A percentile compares a stretch with the other conserved stretches of the same genome.
Conservation (phyloP, 2,797 vertebrate species). For the Smutsia temminckii region DNA sequence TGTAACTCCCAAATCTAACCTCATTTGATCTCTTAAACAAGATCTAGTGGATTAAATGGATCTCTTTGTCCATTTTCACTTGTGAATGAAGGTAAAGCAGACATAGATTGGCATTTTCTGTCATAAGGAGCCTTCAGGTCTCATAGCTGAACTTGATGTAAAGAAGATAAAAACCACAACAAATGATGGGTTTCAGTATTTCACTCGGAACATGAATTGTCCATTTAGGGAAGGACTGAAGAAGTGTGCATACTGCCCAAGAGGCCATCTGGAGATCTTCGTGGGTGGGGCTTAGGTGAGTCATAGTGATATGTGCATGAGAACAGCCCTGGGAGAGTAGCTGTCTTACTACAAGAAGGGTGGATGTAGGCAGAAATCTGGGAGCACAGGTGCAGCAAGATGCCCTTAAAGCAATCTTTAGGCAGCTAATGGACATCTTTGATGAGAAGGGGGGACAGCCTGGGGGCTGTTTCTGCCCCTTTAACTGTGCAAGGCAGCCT, state of each 20-base stretch:
- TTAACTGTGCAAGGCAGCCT: background rate
- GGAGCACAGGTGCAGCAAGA: background rate
- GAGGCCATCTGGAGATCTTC: background rate
- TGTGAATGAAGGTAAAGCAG: background rate
- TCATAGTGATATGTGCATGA: rapidly evolving
- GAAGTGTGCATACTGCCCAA: rapidly evolving
- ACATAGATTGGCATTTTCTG: background rate
- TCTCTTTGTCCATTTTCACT: background rate
- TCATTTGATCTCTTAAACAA: background rate
- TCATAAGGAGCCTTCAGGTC: background rate
- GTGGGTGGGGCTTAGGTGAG: background rate
- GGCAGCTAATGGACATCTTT: background rate
- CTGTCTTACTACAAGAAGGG: too few species aligned
- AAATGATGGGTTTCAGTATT: background rate
- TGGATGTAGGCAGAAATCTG: background rate
- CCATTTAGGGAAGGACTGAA: background rate
- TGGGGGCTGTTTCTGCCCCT: background rate
- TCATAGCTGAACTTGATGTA: background rate
- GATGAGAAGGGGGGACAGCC: too few species aligned
- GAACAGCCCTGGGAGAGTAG: background rate
- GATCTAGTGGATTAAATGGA: too few species aligned
- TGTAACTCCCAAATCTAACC: background rate
- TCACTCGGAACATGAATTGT: background rate
- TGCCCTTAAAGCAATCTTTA: background rate
- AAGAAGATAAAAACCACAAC: background rate